Base-by-base conservation (phyloP, 2,113 vertebrate species). In the Gopherus flavomarginatus region DNA sequence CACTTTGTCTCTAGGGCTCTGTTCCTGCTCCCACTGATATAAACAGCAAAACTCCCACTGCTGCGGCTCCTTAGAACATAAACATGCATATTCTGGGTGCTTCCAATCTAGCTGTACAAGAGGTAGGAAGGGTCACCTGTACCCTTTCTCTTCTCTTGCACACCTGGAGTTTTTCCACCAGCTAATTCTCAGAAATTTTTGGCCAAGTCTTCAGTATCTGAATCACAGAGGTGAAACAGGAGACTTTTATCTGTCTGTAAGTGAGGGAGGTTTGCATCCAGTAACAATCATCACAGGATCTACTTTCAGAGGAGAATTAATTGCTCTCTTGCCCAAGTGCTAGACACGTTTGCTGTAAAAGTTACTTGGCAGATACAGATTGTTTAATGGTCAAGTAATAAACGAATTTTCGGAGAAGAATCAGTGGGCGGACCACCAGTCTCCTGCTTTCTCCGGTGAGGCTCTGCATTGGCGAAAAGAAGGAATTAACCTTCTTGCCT, bases 231-330 rank as follows among this genome's bases (percentile, higher is more conserved):
- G 87, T 95, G 75, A 96, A 83, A 97, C 83, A 78, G 24, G 3
- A 6, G 3, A 35, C 92, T 96, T 94, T 96, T 94, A 87, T 92
- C 93, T 94, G 93, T 90, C 91, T 93, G 50, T 54, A 81, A 93
- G 83, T 81, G 87, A 96, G 93, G 62, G 90, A 96, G 81, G 90
- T 94, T 90, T 83, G 81, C 81, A 96, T 95, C 95, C 90, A 93
- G 97, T 97, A 97, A 93, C 90, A 96, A 96, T 97, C 97, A 98
- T 95, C 95, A 95, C 97, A 97, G 77, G 81, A 87, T 94, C 87
- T 93, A 65, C 89, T 97, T 96, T 91, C 86, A 87, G 88, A 96
- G 82, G 52, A 52, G 52, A 97, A 86, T 86, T 98, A 97, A 97
- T 96, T 96, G 94, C 93, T 93, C 89, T 90, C 96, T 97, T 97